A percentile compares a stretch with the other conserved stretches of the same genome.
These are phyloP conservation scores for Diadromus collaris DNA, from an alignment of 2,888 invertebrate genomes.

Conservation along the genomic window DNA sequence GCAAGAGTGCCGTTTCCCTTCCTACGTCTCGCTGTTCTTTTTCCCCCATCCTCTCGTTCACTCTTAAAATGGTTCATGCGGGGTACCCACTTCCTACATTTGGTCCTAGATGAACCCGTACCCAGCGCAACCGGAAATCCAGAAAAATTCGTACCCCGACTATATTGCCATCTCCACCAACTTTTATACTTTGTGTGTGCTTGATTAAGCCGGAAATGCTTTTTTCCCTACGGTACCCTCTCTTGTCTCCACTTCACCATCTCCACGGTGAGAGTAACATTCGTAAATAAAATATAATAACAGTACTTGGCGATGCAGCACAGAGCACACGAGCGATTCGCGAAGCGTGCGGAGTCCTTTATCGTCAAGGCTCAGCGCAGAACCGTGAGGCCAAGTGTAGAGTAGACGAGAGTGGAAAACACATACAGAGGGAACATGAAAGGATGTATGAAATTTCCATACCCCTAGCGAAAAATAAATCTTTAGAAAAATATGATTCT, in stretches of 20 bases:
- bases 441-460: conserved; percentile 40
- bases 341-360: neutral
- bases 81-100: conserved; percentile 31
- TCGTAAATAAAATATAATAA: conserved; percentile 36
- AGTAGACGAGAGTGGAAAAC: conserved; percentile 29
- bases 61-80: conserved; percentile 18
- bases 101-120: conserved; percentile 21
- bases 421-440: conserved; percentile 18
- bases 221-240: neutral
- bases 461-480: conserved; percentile 43
- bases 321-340: conserved; percentile 9
- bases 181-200: conserved; percentile 52
- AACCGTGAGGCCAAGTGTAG: conserved; percentile 12
- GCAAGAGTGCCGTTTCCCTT: conserved; percentile 46
- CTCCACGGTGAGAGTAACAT: conserved; percentile 28
- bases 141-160: conserved; percentile 44
- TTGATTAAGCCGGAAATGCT: conserved; percentile 69
- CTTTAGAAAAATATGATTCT: conserved; percentile 36
- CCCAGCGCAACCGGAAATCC: neutral
- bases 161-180: conserved; percentile 36
- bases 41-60: neutral
- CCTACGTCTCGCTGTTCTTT: conserved; percentile 6
- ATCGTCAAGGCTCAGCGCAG: no score
- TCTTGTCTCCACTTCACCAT: neutral
- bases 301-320: neutral